Conservation (phyloP, 2,113 vertebrate species). For the Gnathonemus echidnorhynchus region DNA sequence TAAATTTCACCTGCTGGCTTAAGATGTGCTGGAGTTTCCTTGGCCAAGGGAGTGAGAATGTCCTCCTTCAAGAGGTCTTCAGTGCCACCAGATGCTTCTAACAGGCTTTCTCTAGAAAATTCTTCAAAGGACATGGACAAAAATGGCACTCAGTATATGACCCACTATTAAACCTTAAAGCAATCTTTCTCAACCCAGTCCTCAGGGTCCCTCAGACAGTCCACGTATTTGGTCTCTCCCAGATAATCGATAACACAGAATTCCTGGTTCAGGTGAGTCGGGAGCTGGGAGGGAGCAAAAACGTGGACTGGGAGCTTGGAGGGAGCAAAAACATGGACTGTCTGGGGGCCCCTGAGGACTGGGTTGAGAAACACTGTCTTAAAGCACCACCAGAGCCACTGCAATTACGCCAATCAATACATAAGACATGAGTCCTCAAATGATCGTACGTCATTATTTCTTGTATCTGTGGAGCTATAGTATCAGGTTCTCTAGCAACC, state of each 20-base stretch:
- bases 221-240: no score
- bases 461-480: neutral
- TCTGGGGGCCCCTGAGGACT: no score
- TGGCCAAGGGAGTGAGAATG: conserved; percentile 30
- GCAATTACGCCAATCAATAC: neutral
- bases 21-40: conserved; percentile 38
- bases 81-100: conserved; percentile 48
- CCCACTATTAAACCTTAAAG: neutral
- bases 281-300: no score
- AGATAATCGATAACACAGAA: no score
- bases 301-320: no score
- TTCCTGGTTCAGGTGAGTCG: no score
- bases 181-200: no score
- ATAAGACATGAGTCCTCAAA: neutral
- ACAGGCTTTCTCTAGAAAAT: conserved; percentile 58
- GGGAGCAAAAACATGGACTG: no score
- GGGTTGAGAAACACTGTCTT: neutral
- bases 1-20: conserved; percentile 47
- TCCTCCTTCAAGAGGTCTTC: conserved; percentile 46
- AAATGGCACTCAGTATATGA: neutral
- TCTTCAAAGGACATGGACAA: conserved; percentile 35
- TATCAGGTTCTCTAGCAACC: neutral
- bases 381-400: neutral
- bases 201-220: no score
- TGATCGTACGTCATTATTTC: neutral